phyloP scores from a whole-genome alignment of 2,797 vertebrate species.

The Botia almorhae region DNA sequence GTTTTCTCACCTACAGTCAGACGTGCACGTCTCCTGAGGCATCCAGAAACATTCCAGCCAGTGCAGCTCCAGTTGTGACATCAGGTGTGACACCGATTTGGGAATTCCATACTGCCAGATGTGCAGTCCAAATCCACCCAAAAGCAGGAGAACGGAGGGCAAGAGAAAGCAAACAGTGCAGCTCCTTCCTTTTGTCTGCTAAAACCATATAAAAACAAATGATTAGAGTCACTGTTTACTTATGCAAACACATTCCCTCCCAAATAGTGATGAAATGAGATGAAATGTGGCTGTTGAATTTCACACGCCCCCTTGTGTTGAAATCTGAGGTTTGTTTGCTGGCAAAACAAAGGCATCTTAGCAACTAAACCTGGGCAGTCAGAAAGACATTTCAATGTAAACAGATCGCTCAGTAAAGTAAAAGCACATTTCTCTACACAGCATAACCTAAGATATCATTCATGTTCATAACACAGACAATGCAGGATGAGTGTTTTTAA shows the following conservation, averaged over 20 bases:
- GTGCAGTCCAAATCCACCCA: constrained; percentile 72
- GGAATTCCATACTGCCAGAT: constrained; percentile 77
- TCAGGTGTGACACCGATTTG: constrained; percentile 69
- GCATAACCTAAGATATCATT: neutral
- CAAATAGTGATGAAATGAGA: constrained; percentile 1
- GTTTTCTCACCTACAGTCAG: constrained; percentile 77
- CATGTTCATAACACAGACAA: neutral
- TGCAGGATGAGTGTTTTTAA: neutral
- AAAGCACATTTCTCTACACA: too few relatives aligned
- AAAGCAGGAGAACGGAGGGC: constrained; percentile 69
- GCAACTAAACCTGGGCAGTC: neutral
- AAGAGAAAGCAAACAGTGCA: constrained; percentile 67
- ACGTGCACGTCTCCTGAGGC: constrained; percentile 66
- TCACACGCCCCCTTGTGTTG: neutral
- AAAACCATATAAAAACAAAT: constrained; percentile 21
- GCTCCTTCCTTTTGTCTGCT: constrained; percentile 60
- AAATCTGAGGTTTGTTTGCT: constrained; percentile 11
- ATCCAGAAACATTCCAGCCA: constrained; percentile 72
- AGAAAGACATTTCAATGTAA: neutral
- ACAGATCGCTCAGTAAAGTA: neutral
- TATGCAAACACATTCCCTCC: neutral
- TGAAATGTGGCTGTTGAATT: constrained; percentile 1
- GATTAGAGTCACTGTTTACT: neutral
- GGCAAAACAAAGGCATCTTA: neutral
- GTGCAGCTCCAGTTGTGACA: constrained; percentile 73